phyloP scores from a whole-genome alignment of 2,113 vertebrate genomes.

The Salvelinus alpinus region DNA sequence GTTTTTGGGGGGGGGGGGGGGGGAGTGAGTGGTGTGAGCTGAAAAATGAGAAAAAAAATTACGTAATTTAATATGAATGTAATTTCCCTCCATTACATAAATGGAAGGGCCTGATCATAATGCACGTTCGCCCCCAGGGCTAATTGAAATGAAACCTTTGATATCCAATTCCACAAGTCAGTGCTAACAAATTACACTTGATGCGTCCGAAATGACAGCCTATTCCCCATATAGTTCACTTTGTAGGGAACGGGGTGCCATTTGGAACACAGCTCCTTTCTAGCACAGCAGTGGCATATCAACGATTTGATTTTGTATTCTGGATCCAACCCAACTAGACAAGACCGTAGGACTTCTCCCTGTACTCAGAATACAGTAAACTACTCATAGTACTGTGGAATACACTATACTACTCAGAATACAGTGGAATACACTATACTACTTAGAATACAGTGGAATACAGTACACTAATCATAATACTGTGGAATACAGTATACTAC shows the following conservation, averaged over 20 bases:
- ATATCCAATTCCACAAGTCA: slow-evolving; percentile 24
- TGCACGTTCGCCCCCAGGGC: not conserved
- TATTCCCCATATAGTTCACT: too few species aligned
- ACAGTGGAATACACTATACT: too few species aligned
- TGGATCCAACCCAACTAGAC: not conserved
- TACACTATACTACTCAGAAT: too few species aligned
- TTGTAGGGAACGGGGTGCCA: too few species aligned
- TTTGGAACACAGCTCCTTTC: not conserved
- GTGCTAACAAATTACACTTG: slow-evolving; percentile 20
- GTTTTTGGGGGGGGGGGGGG: not conserved
- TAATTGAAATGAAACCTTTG: slow-evolving; percentile 35
- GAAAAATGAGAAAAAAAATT: not conserved
- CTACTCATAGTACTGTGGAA: too few species aligned
- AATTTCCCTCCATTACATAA: slow-evolving; percentile 32
- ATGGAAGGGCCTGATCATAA: slow-evolving; percentile 10
- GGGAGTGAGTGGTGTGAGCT: not conserved
- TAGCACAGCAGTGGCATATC: slow-evolving; percentile 1
- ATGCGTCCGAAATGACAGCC: too few species aligned
- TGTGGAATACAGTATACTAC: too few species aligned
- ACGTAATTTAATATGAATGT: slow-evolving; percentile 10
- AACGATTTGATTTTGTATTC: slow-evolving; percentile 19
- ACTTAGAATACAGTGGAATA: too few species aligned
- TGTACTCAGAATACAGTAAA: not conserved
- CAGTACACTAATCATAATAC: too few species aligned
- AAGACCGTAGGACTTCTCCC: not conserved